Percentiles rank a stretch among this genome's conserved stretches.
Evolutionary conservation across 64 coral and sea anemone genomes (phyloP).

Genomic region (Anthopleura sola): DNA sequence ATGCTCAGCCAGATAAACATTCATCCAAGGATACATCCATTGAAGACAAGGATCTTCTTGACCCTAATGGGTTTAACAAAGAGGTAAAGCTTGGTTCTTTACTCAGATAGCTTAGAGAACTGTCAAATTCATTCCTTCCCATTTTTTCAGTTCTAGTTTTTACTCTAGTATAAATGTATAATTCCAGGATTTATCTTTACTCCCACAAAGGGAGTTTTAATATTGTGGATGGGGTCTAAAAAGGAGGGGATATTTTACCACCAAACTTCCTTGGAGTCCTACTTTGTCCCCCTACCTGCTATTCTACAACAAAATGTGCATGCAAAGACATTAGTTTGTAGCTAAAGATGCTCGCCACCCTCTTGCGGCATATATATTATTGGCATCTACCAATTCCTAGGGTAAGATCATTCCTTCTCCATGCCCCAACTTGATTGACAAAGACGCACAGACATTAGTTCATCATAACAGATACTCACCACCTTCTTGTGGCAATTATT

Average conservation of each 20-base stretch:
- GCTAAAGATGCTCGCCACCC: too few species aligned
- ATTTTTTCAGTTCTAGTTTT: background rate
- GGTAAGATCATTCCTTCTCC: background rate
- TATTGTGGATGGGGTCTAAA: background rate
- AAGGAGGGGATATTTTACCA: background rate
- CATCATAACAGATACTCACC: slow-evolving; percentile 70
- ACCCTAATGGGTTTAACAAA: slow-evolving; percentile 81
- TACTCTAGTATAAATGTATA: background rate
- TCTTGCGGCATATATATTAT: too few species aligned
- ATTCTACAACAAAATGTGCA: too few species aligned
- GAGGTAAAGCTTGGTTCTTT: slow-evolving; percentile 48
- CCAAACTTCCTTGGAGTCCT: background rate
- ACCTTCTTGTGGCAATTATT: slow-evolving; percentile 99
- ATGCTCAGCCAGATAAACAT: slow-evolving; percentile 80
- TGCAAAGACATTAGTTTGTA: too few species aligned
- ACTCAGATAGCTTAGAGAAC: background rate
- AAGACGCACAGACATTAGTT: background rate
- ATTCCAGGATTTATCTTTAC: background rate
- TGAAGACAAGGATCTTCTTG: slow-evolving; percentile 48
- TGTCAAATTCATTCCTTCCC: background rate
- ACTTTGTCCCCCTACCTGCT: too few species aligned
- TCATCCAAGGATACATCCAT: background rate
- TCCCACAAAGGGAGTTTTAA: too few species aligned
- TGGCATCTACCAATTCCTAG: too few species aligned
- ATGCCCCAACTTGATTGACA: background rate